phyloP scores from a whole-genome alignment of 2,888 invertebrate genomes.

The Digitonthophagus gazella region DNA sequence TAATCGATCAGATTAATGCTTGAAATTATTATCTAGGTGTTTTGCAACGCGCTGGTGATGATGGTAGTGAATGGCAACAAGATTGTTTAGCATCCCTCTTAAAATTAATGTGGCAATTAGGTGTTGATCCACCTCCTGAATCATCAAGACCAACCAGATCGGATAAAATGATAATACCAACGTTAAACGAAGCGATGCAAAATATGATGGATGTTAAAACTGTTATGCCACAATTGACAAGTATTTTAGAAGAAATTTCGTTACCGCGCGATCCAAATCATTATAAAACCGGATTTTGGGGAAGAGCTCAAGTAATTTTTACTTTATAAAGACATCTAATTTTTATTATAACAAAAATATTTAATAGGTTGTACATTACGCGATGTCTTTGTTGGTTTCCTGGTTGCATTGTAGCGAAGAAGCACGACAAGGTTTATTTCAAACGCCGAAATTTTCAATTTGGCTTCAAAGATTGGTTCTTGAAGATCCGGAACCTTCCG shows the following conservation, averaged over 20 bases:
- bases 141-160: slow-evolving; percentile 45
- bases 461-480: slow-evolving; percentile 80
- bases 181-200: slow-evolving; percentile 72
- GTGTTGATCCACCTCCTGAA: slow-evolving; percentile 60
- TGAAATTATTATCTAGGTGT: slow-evolving; percentile 31
- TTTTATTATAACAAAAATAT: background rate
- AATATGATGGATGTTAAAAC: slow-evolving; percentile 83
- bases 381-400: slow-evolving; percentile 87
- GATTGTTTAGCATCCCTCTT: slow-evolving; percentile 87
- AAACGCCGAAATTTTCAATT: slow-evolving; percentile 69
- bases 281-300: slow-evolving; percentile 91
- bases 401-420: slow-evolving; percentile 87
- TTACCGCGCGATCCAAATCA: slow-evolving; percentile 76
- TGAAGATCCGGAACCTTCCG: slow-evolving; percentile 90
- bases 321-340: slow-evolving; percentile 23
- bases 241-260: slow-evolving; percentile 84
- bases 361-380: slow-evolving; percentile 77
- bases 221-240: slow-evolving; percentile 80
- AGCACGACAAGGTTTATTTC: slow-evolving; percentile 74
- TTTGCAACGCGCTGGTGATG: slow-evolving; percentile 52
- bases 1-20: background rate
- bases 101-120: slow-evolving; percentile 82
- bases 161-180: slow-evolving; percentile 68
- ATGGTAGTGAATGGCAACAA: slow-evolving; percentile 90
- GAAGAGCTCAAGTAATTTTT: slow-evolving; percentile 72